phyloP scores from a whole-genome alignment of 2,113 vertebrate species.

The Proterorhinus semilunaris region DNA sequence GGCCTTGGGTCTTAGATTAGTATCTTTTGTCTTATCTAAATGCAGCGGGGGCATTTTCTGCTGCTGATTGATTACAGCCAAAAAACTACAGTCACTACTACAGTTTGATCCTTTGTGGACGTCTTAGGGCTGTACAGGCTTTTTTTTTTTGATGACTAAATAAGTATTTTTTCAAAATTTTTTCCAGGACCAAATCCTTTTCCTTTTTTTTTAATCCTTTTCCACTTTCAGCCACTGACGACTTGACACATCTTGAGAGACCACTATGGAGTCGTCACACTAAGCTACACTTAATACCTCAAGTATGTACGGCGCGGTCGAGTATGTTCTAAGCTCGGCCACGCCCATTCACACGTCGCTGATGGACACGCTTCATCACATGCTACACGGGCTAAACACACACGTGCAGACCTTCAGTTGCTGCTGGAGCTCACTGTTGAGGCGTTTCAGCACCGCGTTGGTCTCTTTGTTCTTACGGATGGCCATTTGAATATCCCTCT shows the following conservation, averaged over 20 bases:
- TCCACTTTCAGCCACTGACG: no score
- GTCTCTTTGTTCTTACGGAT: constrained; percentile 96
- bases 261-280: constrained; percentile 9
- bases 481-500: constrained; percentile 91
- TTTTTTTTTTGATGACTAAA: no score
- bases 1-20: no score
- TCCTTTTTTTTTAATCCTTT: no score
- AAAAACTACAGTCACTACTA: no score
- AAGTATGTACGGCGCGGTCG: neutral
- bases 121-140: no score
- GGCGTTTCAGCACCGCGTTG: constrained; percentile 89
- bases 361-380: constrained; percentile 12
- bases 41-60: no score
- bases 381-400: constrained; percentile 2
- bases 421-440: constrained; percentile 97
- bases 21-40: no score
- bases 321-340: neutral
- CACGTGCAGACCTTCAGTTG: constrained; percentile 88
- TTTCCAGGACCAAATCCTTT: no score
- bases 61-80: no score
- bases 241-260: neutral
- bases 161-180: no score
- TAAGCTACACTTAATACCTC: neutral
- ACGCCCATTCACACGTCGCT: constrained; percentile 8
- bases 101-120: no score